Evolutionary conservation across 1,140 invertebrate species (phyloP).

Genomic region (Ostrea edulis): DNA sequence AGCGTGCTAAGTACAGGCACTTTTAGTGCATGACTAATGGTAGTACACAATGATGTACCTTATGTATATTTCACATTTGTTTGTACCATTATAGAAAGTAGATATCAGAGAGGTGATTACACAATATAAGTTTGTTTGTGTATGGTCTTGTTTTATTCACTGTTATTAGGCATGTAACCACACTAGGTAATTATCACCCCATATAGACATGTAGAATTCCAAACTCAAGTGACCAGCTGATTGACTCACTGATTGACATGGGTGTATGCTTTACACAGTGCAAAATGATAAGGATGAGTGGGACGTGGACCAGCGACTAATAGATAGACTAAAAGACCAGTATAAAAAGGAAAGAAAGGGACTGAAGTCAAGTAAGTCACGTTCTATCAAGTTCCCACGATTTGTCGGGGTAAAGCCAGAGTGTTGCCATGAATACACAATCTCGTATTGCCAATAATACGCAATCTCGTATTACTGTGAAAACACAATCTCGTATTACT

Average conservation of each 20-base stretch:
- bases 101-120: not conserved
- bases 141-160: slow-evolving; percentile 1
- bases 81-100: not conserved
- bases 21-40: not conserved
- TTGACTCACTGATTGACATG: not conserved
- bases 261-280: slow-evolving; percentile 72
- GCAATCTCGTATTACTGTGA: too few relatives aligned
- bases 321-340: slow-evolving; percentile 81
- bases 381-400: not conserved
- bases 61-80: not conserved
- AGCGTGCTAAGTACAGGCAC: not conserved
- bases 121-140: not conserved
- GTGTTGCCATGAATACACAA: too few relatives aligned
- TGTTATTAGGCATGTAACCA: not conserved
- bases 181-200: not conserved
- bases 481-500: too few relatives aligned
- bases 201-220: slow-evolving; percentile 9
- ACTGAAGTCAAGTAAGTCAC: slow-evolving; percentile 77
- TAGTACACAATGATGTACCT: not conserved
- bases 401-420: too few relatives aligned
- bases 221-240: slow-evolving; percentile 8
- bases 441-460: too few relatives aligned
- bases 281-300: slow-evolving; percentile 79
- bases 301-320: slow-evolving; percentile 79
- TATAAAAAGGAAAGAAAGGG: slow-evolving; percentile 80